Base-by-base conservation (phyloP, 2,888 invertebrate genomes). In the Leptinotarsa peninsularis region DNA sequence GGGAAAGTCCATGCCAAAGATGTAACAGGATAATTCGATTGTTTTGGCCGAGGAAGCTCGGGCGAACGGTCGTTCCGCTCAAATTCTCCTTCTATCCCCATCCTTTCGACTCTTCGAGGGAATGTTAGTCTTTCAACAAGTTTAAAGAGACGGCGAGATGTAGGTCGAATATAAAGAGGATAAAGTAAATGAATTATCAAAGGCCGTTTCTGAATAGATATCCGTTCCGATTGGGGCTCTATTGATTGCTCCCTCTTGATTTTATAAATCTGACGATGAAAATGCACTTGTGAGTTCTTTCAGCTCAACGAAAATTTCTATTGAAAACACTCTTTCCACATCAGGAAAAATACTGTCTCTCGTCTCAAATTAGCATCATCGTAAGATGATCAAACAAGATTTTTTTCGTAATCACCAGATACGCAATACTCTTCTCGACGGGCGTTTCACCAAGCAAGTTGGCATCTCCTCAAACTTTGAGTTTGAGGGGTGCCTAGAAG, bases 11-110 rank as follows among this genome's bases (percentile, higher is more conserved):
- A 33, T 43, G 63, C n/a, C 63, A 63, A 63, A 27, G 63, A 63
- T 33, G 63, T 43, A 63, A 63, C 63, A 15, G 43, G 63, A 17
- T 63, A 63, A 63, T 63, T 63, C n/a, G 63, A 63, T 63, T 63
- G 63, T 63, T 63, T 63, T 63, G 58, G 58, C 63, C 33, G 15
- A 27, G 15, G 63, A 43, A n/a, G 33, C 63, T 7, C 27, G n/a
- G n/a, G 63, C 13, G 63, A 63, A 63, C 7, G 33, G 18, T 63
- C 63, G 63, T 63, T 33, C 5, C 2, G 33, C 63, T 63, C 4
- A 17, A 33, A 60, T 60, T 60, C 33, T 23, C 58, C 10, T 58
- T 23, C 23, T 23, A 21, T 58, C 58, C 23, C 58, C n/a, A 52
- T 43, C 43, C 10, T 15, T 58, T 58, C 58, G 58, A 23, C 21